Evolutionary conservation across 1,140 invertebrate genomes (phyloP), one percentile per base, ranked within the genome.

Genomic region (Cecropterus lyciades): DNA sequence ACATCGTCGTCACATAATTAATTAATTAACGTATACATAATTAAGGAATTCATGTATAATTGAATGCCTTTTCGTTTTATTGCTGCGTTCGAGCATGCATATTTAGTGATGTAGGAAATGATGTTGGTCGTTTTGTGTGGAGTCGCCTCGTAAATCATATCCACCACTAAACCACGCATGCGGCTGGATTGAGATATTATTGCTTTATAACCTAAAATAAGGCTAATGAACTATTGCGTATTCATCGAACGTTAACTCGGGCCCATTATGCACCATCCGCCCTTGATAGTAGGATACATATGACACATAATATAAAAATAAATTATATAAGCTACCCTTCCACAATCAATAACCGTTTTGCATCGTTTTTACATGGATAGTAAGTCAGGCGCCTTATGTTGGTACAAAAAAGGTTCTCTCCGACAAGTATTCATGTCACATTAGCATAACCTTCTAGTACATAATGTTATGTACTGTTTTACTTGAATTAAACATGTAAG

Each of bases 11-110:
- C 77, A 83, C 80, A 69, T 82, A 82, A 87, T 87, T 85, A 84
- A 85, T 85, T 85, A 85, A 84, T 82, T 84, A 80, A 78, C 67
- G 74, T 67, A 87, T 83, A 75, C 65, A 76, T 85, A 80, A 84
- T 80, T 71, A 73, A 70, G 70, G 71, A 69, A 79, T 77, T 78
- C 62, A 79, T 77, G 74, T 74, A 80, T 83, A 77, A 74, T 80
- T 81, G 65, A 77, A 70, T 78, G 73, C 24, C 75, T 77, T 76
- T 79, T 76, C 56, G 59, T 80, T 78, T 80, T 84, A 82, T 79
- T 68, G 55, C 64, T 80, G 51, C 70, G 78, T 73, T 75, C 57
- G 59, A 70, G 65, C 67, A 67, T 81, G 77, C 69, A 75, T 82
- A 80, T 85, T 80, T 80, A 75, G 73, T 66, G 59, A 70, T 57